Evolutionary conservation across 2,113 vertebrate genomes (phyloP).

Genomic region (Aramus guarauna): DNA sequence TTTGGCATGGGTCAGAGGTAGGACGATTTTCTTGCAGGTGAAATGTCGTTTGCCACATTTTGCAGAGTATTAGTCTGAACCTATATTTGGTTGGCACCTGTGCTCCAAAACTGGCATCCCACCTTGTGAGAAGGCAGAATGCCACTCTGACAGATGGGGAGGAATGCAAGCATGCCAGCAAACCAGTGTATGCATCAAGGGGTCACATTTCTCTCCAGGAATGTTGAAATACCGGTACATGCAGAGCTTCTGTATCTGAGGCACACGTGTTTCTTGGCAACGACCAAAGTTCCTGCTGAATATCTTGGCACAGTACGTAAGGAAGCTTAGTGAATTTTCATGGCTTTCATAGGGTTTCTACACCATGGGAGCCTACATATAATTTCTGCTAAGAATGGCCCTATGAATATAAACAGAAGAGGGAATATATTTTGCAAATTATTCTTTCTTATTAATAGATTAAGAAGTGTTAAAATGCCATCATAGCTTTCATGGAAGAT

Average conservation of each 20-base stretch:
- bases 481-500: slow-evolving; percentile 62
- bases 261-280: slow-evolving; percentile 68
- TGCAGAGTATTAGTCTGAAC: slow-evolving; percentile 34
- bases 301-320: slow-evolving; percentile 38
- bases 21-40: slow-evolving; percentile 28
- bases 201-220: slow-evolving; percentile 67
- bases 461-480: slow-evolving; percentile 65
- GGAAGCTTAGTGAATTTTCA: slow-evolving; percentile 63
- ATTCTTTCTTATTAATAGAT: slow-evolving; percentile 67
- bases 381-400: slow-evolving; percentile 60
- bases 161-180: slow-evolving; percentile 40
- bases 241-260: slow-evolving; percentile 54
- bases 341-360: slow-evolving; percentile 55
- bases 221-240: slow-evolving; percentile 63
- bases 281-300: slow-evolving; percentile 51
- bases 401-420: slow-evolving; percentile 62
- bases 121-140: slow-evolving; percentile 55
- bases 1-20: slow-evolving; percentile 38
- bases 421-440: slow-evolving; percentile 64
- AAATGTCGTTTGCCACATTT: slow-evolving; percentile 57
- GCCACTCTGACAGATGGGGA: slow-evolving; percentile 64
- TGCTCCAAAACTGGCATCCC: slow-evolving; percentile 39
- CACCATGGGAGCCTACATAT: slow-evolving; percentile 44
- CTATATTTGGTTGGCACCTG: slow-evolving; percentile 63
- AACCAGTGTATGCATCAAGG: slow-evolving; percentile 47